phyloP scores from a whole-genome alignment of 2,888 invertebrate genomes.

The Chrysodeixis includens region DNA sequence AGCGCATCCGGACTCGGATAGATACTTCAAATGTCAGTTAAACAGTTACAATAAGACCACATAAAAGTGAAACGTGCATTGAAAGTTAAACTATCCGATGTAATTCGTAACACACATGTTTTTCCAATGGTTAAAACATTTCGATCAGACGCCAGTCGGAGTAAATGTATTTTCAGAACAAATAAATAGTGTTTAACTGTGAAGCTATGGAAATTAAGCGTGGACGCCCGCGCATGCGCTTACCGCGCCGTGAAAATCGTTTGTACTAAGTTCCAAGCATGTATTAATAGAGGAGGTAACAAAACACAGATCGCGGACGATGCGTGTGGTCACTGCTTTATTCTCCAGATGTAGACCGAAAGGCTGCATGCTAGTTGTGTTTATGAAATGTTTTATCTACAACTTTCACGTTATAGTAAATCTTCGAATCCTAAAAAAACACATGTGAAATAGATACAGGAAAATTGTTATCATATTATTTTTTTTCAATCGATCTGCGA shows the following conservation, averaged over 20 bases:
- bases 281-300: slow-evolving; percentile 74
- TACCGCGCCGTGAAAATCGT: slow-evolving; percentile 77
- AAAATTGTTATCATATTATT: no score
- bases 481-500: no score
- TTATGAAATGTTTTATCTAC: not conserved
- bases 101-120: slow-evolving; percentile 70
- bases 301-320: slow-evolving; percentile 60
- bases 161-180: slow-evolving; percentile 84
- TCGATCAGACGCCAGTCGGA: slow-evolving; percentile 78
- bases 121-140: slow-evolving; percentile 76
- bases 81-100: slow-evolving; percentile 58
- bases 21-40: slow-evolving; percentile 52
- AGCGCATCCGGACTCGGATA: slow-evolving; percentile 21
- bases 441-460: no score
- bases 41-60: slow-evolving; percentile 54
- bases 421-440: not conserved
- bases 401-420: not conserved
- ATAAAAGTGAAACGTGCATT: slow-evolving; percentile 61
- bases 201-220: slow-evolving; percentile 67
- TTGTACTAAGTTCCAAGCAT: slow-evolving; percentile 69
- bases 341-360: slow-evolving; percentile 49
- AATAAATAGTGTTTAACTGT: slow-evolving; percentile 69
- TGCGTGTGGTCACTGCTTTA: slow-evolving; percentile 70
- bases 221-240: slow-evolving; percentile 46
- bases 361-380: slow-evolving; percentile 20